Base-by-base conservation (phyloP, 2,113 vertebrate species). In the Sapayoa aenigma region DNA sequence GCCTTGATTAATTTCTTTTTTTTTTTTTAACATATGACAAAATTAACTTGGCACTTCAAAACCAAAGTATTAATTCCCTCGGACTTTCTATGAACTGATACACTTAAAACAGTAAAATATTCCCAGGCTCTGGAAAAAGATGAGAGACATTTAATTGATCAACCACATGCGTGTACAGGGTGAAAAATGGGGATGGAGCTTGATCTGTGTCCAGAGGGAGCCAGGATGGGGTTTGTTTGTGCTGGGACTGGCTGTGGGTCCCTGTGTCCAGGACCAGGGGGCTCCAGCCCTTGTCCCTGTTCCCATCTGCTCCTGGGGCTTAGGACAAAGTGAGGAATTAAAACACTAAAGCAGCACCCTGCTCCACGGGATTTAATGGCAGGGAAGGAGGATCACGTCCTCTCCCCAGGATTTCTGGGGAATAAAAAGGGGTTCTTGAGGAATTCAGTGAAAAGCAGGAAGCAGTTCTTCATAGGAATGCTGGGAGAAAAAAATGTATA, bases 111-210 rank as follows among this genome's bases (percentile, higher is more conserved):
- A 41, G 46, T 46, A 14, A 49, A 62, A 14, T 13, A 5, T 14
- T 31, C 39, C 35, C 22, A 22, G 66, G 11, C 28, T 41, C 53
- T 31, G 66, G 84, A 41, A 69, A 20, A 16, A 42, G 41, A 33
- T 8, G 56, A 8, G 84, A 28, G 52, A 11, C 24, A 12, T 22
- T 20, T 46, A 1, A 5, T 10, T 21, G 78, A 53, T 11, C 3
- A 7, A 14, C 22, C 5, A 1, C 0, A 6, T 15, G 6, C 28
- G 69, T 3, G 5, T 10, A 9, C 0, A 5, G 85, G 66, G 66
- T 44, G 37, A 31, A 20, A 50, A 22, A 0, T 0, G 18, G 62
- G 12, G 50, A 1, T 5, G 4, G 71, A 25, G 55, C 55, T 14
- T 1, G 3, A 17, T 17, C 30, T 21, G 39, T 5, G 33, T 9